Evolutionary conservation across 2,888 invertebrate genomes (phyloP), one percentile per base, ranked within the genome.

Genomic region (Tricholauxania praeusta): DNA sequence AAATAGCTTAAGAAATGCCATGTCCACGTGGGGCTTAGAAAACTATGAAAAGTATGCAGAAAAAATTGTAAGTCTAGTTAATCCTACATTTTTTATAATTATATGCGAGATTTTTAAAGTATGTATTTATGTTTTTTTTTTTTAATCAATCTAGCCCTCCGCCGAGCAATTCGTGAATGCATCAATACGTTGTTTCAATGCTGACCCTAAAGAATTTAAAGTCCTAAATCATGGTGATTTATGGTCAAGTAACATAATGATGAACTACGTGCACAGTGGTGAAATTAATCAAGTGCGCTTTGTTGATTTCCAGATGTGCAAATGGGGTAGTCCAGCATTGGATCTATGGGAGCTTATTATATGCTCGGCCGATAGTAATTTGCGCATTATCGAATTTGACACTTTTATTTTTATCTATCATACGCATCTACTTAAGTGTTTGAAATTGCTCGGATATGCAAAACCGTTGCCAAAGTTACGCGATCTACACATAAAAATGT

Each of bases 201-300:
- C 71, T 3, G 80, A 84, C 71, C 78, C 80, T 1, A 75, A 77
- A 12, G 85, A 84, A 62, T 84, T 86, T 19, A 82, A 82, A 66
- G 87, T 86, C 0, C 78, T 87, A 3, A 86, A 86, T 78, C 87
- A 87, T 77, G 87, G 87, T 1, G 86, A 86, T 71, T 82, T 84
- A 53, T 86, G 86, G 86, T 84, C 84, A 7, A 86, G 85, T 59
- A 86, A 86, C 49, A 83, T 87, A 6, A 82, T 86, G 82, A 73
- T 85, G 5, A 83, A 80, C 55, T 82, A 82, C 59, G 78, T 80
- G 1, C 77, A 81, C 1, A 73, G 78, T 14, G 80, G 82, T 3
- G 81, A 83, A 12, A 80, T 86, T 22, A 81, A 81, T 59, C 84
- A 87, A 64, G 75, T 84, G n/a, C 81, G 80, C 3, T 84, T 87